Base-by-base conservation (phyloP, 92 coral and sea anemone species). In the Phenganax subtilis region DNA sequence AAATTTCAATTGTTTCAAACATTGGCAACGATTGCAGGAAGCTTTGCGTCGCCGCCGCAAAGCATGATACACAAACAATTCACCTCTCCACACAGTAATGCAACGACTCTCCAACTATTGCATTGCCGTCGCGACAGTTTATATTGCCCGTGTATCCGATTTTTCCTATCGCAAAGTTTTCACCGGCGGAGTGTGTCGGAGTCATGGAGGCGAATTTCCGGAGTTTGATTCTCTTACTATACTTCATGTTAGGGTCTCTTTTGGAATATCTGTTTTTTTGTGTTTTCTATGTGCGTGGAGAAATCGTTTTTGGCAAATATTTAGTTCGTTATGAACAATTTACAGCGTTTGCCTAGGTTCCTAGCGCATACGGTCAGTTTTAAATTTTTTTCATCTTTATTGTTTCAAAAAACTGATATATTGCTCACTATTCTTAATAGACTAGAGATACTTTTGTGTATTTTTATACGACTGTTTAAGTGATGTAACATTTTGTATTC, bases 261-360 rank as follows among this genome's bases (percentile, higher is more conserved):
- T 12, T 20, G 31, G 52, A 17, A 68, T 28, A 2, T 8, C 20
- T 65, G 71, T 20, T 51, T 1, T 10, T 5, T 10, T 27, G 73
- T 3, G 8, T n/a, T 20, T 30, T 64, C 0, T n/a, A 0, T n/a
- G 10, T 66, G 47, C 73, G 73, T 68, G 30, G 73, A 68, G 29
- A 68, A 68, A 68, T 68, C 53, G 14, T 30, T 68, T 28, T 68
- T 68, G 16, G n/a, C 73, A 64, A 10, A 37, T 68, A 10, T 68
- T 3, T 30, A 37, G 53, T 68, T 68, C 47, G 73, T 37, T 68
- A 79, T 79, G 83, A 79, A 54, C 71, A 62, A 54, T 10, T n/a
- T 79, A 54, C 60, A 79, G 55, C 72, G 83, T 47, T 51, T 79
- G 27, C 59, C 83, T 63, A 79, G 74, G 30, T 62, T 79, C 51